These are phyloP conservation scores for Ptyas mucosa DNA, from an alignment of 2,113 vertebrate species.

Conservation along the genomic window DNA sequence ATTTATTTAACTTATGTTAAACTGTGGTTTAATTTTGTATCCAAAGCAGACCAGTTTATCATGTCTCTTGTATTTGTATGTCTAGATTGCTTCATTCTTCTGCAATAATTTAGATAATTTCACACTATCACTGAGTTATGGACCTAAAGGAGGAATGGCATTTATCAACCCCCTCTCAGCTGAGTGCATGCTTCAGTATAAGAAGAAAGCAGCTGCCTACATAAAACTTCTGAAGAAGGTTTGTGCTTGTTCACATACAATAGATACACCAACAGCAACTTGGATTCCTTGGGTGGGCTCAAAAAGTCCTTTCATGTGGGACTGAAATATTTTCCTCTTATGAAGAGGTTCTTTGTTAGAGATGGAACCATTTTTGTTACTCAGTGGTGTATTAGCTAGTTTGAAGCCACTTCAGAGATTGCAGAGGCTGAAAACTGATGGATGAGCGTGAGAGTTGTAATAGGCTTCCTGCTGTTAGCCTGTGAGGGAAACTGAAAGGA, in stretches of 20 bases:
- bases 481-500: not conserved
- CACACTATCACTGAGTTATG: slow-evolving; percentile 78
- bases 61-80: slow-evolving; percentile 33
- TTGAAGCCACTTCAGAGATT: not conserved
- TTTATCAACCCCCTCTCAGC: slow-evolving; percentile 84
- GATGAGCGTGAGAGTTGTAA: not conserved
- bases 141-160: slow-evolving; percentile 73
- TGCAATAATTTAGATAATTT: slow-evolving; percentile 94
- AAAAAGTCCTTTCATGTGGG: not conserved
- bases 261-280: not conserved
- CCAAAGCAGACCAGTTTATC: not conserved
- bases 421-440: not conserved
- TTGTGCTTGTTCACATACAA: slow-evolving; percentile 46
- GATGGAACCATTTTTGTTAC: not conserved
- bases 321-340: not conserved
- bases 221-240: slow-evolving; percentile 86
- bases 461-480: not conserved
- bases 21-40: not conserved
- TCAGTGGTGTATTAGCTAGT: not conserved
- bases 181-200: slow-evolving; percentile 89
- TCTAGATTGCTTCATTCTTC: slow-evolving; percentile 93
- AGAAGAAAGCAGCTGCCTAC: slow-evolving; percentile 86
- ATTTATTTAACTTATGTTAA: not conserved
- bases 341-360: slow-evolving; percentile 11
- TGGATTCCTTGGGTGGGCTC: not conserved